Conservation (phyloP, 2,888 invertebrate genomes). For the Leucozona laternaria region DNA sequence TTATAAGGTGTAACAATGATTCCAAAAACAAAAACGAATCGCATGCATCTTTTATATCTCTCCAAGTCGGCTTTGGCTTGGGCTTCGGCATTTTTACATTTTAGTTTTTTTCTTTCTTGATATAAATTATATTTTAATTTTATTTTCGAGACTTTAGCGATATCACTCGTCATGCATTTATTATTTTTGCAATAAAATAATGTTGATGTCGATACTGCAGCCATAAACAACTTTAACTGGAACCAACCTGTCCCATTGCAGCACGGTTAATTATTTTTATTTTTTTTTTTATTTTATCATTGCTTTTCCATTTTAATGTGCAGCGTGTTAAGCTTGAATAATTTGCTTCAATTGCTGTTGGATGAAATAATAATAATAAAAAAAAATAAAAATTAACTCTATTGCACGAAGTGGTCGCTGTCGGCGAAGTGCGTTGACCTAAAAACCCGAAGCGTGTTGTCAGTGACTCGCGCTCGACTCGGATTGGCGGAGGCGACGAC, state of each 20-base stretch:
- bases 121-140: slow-evolving; percentile 32
- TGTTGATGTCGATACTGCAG: slow-evolving; percentile 21
- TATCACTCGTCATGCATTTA: slow-evolving; percentile 61
- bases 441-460: slow-evolving; percentile 43
- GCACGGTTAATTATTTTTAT: slow-evolving; percentile 35
- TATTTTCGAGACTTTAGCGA: slow-evolving; percentile 43
- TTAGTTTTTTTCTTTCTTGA: not conserved
- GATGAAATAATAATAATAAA: slow-evolving; percentile 2
- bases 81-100: slow-evolving; percentile 11
- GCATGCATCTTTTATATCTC: slow-evolving; percentile 24
- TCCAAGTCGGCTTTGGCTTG: too few relatives aligned
- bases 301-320: slow-evolving; percentile 41
- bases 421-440: slow-evolving; percentile 62
- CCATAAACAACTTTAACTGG: slow-evolving; percentile 43
- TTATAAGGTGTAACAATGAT: not conserved
- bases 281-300: slow-evolving; percentile 34
- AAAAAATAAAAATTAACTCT: slow-evolving; percentile 25
- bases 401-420: slow-evolving; percentile 25
- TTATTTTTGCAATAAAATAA: slow-evolving; percentile 38
- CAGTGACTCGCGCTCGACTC: not conserved
- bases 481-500: not conserved
- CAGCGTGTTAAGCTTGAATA: slow-evolving; percentile 51
- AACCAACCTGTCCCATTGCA: slow-evolving; percentile 35
- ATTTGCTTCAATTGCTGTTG: slow-evolving; percentile 35
- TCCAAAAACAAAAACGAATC: slow-evolving; percentile 20